Evolutionary conservation across 2,797 vertebrate genomes (phyloP), one percentile per base, ranked within the genome.

Genomic region (Sternarchorhynchus goeldii): DNA sequence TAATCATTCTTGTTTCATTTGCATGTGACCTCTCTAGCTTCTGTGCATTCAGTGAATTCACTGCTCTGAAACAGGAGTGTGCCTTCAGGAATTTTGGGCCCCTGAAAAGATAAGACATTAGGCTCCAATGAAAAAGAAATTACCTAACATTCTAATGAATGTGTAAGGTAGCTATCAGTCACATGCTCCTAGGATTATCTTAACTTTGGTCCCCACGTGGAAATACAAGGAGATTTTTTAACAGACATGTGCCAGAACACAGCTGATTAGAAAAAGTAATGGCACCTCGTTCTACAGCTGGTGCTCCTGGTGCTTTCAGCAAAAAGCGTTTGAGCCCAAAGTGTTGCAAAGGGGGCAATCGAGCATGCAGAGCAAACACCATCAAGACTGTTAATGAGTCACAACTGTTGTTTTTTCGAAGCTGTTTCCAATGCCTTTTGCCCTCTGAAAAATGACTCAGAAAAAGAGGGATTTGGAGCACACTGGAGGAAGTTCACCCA

Each of bases 371-470:
- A 83, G 6, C 10, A 31, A 76, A 79, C 39, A 14, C 58, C 32
- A 67, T 72, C 69, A 75, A 57, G 34, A 57, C n/a, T 71, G 41
- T 58, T 41, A 77, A 66, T 66, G 59, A 83, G 21, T 63, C 1
- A 21, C 32, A 55, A 63, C 21, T 57, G 53, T 65, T 81, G 64
- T 73, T 58, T 73, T 58, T 18, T 6, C 25, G 21, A 34, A 67
- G 25, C 25, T 25, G 25, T 25, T 25, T 25, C 25, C 2, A 6
- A 17, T 45, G 18, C 60, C 20, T 53, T 56, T 29, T 80, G 62
- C 57, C 34, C 31, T 74, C 31, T 69, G 39, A 65, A 67, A 58
- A 60, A 41, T 10, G 34, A 45, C 69, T 32, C 39, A 31, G 36
- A 32, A 39, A 72, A 20, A 16, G 14, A 39, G 8, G 64, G n/a